Base-by-base conservation (phyloP, 2,113 vertebrate genomes). In the Cyprinus carpio region DNA sequence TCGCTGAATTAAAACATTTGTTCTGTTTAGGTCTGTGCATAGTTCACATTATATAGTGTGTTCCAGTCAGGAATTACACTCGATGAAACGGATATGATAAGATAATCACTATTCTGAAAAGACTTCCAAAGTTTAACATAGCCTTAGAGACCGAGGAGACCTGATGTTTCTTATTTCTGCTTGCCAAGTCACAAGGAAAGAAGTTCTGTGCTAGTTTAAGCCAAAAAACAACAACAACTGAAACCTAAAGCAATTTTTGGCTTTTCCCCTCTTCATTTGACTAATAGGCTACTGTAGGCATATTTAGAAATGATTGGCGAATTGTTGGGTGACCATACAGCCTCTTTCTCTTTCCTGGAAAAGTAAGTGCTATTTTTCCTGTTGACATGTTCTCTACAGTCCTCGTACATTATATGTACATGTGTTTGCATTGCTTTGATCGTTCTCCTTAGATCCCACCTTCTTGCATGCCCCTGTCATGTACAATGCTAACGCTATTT, bases 41-140 rank as follows among this genome's bases (percentile, higher is more conserved):
- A 40, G 4, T 9, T 6, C 31, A 40, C 69, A 69, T 69, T 31
- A 31, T 18, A 31, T 71, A n/a, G 18, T 23, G 23, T 0, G 40
- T 74, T 46, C 71, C 40, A 74, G 40, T 74, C 71, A 25, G 71
- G 71, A 40, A 74, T 46, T 74, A 27, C 46, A 6, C 71, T 74
- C 6, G 3, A 15, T 74, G 40, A 74, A 74, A 74, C 40, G 3
- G n/a, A 46, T 46, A 46, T 74, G 71, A 74, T 46, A 46, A 16
- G 20, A 15, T 74, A 74, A n/a, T 74, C 69, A 43, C 20, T 43
- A n/a, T 72, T 43, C 69, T 43, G 37, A 72, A 46, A 25, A 46
- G 23, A 46, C 12, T 25, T 43, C 40, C 71, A 74, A 43, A 46
- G 62, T 65, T 29, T 65, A 65, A 65, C n/a, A 27, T 12, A 29